phyloP scores from a whole-genome alignment of 2,113 vertebrate genomes.

The Urocolius indicus region DNA sequence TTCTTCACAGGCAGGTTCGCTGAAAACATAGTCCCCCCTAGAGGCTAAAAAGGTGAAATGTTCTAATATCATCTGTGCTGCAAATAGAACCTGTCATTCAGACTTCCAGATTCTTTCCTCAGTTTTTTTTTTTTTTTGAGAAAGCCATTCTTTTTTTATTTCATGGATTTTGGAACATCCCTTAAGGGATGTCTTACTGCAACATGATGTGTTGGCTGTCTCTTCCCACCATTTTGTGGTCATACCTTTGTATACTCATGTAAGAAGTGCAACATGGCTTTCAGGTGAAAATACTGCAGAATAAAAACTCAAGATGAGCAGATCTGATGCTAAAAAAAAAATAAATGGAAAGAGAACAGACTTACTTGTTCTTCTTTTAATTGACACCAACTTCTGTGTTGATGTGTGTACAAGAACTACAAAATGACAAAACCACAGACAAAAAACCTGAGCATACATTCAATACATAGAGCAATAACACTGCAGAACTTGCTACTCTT shows the following conservation, averaged over 20 bases:
- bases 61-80: neutral
- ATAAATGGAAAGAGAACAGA: neutral
- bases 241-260: neutral
- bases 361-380: neutral
- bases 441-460: neutral
- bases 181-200: neutral
- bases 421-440: neutral
- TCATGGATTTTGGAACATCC: neutral
- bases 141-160: neutral
- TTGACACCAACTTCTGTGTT: neutral
- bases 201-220: neutral
- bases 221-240: neutral
- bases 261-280: neutral
- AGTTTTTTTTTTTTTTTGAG: neutral
- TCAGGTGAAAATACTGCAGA: neutral
- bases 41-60: slow-evolving; percentile 73
- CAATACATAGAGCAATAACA: neutral
- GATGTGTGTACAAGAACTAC: neutral
- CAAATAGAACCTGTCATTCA: neutral
- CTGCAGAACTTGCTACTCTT: neutral
- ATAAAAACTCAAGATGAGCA: neutral
- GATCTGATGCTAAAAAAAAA: neutral
- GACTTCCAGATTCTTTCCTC: neutral
- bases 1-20: slow-evolving; percentile 42
- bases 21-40: slow-evolving; percentile 82